Conservation (phyloP, 2,888 invertebrate genomes). For the Tuta absoluta region DNA sequence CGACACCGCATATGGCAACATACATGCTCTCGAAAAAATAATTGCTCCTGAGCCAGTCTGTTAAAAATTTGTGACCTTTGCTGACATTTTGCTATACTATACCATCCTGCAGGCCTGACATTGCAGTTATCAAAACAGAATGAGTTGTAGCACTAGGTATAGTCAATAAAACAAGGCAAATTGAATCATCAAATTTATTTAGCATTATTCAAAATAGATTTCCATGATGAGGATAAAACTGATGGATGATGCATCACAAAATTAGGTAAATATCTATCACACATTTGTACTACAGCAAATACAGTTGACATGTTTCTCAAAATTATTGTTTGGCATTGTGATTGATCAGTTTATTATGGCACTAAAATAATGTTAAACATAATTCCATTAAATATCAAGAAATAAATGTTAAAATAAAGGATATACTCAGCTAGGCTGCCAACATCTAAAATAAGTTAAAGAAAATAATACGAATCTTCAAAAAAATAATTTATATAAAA, state of each 20-base stretch:
- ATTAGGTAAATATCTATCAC: slow-evolving; percentile 46
- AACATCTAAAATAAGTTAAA: slow-evolving; percentile 22
- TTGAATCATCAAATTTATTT: slow-evolving; percentile 46
- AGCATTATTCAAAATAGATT: slow-evolving; percentile 75
- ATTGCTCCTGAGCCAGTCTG: no score
- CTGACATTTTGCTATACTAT: no score
- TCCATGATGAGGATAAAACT: slow-evolving; percentile 55
- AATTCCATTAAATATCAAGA: background rate
- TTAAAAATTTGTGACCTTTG: no score
- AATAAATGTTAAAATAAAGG: slow-evolving; percentile 29
- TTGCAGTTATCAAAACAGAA: no score
- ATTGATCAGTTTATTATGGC: background rate
- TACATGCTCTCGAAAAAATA: no score
- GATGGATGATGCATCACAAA: slow-evolving; percentile 29
- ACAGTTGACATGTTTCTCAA: slow-evolving; percentile 30
- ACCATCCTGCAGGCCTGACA: no score
- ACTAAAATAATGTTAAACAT: slow-evolving; percentile 1
- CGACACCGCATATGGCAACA: no score
- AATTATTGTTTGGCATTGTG: background rate
- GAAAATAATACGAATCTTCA: slow-evolving; percentile 29
- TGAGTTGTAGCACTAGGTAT: no score
- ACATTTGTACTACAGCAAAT: slow-evolving; percentile 65
- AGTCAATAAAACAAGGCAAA: slow-evolving; percentile 17
- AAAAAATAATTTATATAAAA: slow-evolving; percentile 23
- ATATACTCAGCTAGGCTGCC: slow-evolving; percentile 38